These are phyloP conservation scores for Rhingia campestris DNA, from an alignment of 2,888 invertebrate species.

Conservation along the genomic window DNA sequence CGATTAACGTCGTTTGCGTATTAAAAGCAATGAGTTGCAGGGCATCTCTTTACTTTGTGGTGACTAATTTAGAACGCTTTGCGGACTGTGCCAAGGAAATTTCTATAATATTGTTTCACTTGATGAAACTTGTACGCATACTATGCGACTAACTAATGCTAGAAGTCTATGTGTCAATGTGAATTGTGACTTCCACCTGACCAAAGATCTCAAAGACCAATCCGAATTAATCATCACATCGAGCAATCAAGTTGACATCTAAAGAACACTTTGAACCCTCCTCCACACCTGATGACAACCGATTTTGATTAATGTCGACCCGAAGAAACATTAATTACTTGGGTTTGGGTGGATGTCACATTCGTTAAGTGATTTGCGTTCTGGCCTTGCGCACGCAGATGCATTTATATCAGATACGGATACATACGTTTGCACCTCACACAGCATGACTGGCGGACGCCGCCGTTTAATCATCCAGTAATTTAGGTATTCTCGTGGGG, in stretches of 20 bases:
- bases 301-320: conserved; percentile 67
- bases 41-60: neutral
- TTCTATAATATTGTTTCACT: conserved; percentile 18
- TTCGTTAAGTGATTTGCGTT: conserved; percentile 59
- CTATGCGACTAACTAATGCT: neutral
- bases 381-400: neutral
- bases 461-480: conserved; percentile 52
- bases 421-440: conserved; percentile 17
- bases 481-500: conserved; percentile 48
- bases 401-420: conserved; percentile 13
- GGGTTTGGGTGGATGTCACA: conserved; percentile 59
- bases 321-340: conserved; percentile 62
- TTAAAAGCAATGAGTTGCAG: neutral
- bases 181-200: conserved; percentile 51
- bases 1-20: conserved; percentile 33
- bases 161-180: neutral
- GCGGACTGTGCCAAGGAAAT: conserved; percentile 12
- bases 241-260: conserved; percentile 46
- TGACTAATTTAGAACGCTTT: conserved; percentile 23
- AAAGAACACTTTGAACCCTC: conserved; percentile 29
- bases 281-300: conserved; percentile 54
- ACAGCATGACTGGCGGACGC: conserved; percentile 23
- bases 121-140: conserved; percentile 14
- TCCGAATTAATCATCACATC: conserved; percentile 62
- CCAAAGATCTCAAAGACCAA: conserved; percentile 63